These are phyloP conservation scores for Diplodus sargus DNA, from an alignment of 2,797 vertebrate genomes.

Conservation along the genomic window DNA sequence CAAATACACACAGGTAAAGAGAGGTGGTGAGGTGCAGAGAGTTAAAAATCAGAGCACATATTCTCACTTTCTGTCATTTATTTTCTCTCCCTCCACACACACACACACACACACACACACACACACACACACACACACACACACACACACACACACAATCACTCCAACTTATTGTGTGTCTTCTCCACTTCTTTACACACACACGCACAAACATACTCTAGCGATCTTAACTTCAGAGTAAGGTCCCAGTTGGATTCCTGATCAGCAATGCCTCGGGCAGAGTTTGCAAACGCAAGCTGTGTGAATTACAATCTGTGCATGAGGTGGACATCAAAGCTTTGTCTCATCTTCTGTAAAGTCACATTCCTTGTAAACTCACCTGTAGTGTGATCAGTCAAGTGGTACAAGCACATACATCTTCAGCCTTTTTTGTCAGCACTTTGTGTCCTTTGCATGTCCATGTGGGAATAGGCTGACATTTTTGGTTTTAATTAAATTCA, in stretches of 20 bases:
- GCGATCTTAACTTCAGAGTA: conserved; percentile 60
- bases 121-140: no score
- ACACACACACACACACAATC: conserved; percentile 19
- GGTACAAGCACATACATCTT: conserved; percentile 14
- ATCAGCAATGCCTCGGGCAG: conserved; percentile 64
- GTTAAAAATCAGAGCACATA: conserved; percentile 37
- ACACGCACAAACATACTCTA: conserved; percentile 38
- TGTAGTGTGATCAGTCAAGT: conserved; percentile 35
- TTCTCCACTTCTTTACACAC: conserved; percentile 23
- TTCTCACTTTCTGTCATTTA: conserved; percentile 38
- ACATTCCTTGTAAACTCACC: conserved; percentile 43
- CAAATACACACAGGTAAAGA: conserved; percentile 5
- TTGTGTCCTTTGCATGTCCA: conserved; percentile 40
- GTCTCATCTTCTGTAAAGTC: conserved; percentile 36
- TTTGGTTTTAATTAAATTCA: conserved; percentile 74
- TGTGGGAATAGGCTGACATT: conserved; percentile 61
- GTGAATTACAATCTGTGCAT: conserved; percentile 65
- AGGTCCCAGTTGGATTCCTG: conserved; percentile 56
- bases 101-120: no score
- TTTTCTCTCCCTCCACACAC: conserved; percentile 18
- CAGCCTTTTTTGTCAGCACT: conserved; percentile 34
- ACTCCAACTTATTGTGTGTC: conserved; percentile 24
- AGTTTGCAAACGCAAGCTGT: conserved; percentile 52
- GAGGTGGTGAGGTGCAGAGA: conserved; percentile 26
- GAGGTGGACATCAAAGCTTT: conserved; percentile 66